Evolutionary conservation across 2,888 invertebrate genomes (phyloP).

Genomic region (Phalera bucephala): DNA sequence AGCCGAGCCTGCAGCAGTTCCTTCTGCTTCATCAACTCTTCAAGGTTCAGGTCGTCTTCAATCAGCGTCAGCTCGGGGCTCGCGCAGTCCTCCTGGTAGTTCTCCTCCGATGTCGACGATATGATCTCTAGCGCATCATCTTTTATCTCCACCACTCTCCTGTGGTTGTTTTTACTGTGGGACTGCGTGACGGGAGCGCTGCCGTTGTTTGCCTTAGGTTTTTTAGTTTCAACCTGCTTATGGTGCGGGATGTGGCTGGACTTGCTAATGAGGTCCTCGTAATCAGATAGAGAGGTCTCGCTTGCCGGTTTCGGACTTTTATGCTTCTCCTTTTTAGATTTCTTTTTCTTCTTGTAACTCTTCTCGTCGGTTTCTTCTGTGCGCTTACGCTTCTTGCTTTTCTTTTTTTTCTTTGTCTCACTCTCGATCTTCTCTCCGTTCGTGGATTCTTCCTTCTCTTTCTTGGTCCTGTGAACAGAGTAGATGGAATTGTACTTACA

Average conservation of each 20-base stretch:
- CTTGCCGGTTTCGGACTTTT: constrained; percentile 68
- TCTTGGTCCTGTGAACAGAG: constrained; percentile 31
- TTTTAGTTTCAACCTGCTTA: constrained; percentile 24
- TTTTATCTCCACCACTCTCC: constrained; percentile 31
- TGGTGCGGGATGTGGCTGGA: constrained; percentile 39
- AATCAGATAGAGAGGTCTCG: constrained; percentile 68
- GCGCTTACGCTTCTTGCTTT: constrained; percentile 86
- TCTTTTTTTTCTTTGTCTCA: constrained; percentile 76
- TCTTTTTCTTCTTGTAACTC: constrained; percentile 81
- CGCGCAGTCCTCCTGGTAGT: constrained; percentile 84
- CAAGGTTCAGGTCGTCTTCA: constrained; percentile 93
- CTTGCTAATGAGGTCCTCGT: constrained; percentile 65
- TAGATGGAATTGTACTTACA: constrained; percentile 50
- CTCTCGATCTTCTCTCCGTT: constrained; percentile 50
- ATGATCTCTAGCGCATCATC: constrained; percentile 81
- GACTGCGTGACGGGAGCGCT: constrained; percentile 29
- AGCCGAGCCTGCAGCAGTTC: constrained; percentile 90
- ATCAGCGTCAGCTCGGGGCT: constrained; percentile 89
- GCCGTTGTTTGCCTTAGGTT: constrained; percentile 53
- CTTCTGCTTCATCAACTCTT: constrained; percentile 95
- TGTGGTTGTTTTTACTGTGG: constrained; percentile 24
- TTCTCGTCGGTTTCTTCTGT: constrained; percentile 79
- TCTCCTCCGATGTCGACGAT: constrained; percentile 87
- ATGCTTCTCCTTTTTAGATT: constrained; percentile 80
- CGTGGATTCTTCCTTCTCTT: constrained; percentile 36